phyloP scores from a whole-genome alignment of 2,888 invertebrate genomes.

The Tineola bisselliella region DNA sequence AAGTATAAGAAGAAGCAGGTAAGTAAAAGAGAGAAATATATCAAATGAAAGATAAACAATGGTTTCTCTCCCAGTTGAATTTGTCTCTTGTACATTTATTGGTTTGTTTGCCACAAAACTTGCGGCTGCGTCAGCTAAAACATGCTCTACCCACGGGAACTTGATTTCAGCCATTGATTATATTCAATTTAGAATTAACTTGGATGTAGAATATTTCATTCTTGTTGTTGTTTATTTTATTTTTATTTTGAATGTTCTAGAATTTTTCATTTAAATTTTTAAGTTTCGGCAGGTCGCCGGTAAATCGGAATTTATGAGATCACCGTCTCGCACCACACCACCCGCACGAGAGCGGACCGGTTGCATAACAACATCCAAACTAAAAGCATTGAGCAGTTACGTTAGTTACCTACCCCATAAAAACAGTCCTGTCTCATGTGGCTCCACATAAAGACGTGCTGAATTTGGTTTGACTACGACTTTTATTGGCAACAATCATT shows the following conservation, averaged over 20 bases:
- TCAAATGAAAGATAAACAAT: slow-evolving; percentile 42
- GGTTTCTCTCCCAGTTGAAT: slow-evolving; percentile 33
- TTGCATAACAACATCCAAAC: slow-evolving; percentile 13
- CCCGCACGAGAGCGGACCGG: slow-evolving; percentile 15
- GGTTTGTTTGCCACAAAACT: slow-evolving; percentile 41
- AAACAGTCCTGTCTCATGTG: background rate
- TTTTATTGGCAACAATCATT: background rate
- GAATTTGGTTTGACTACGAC: background rate
- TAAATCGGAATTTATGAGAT: slow-evolving; percentile 59
- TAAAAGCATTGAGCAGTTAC: slow-evolving; percentile 15
- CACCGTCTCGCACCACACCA: slow-evolving; percentile 27
- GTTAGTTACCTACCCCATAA: background rate
- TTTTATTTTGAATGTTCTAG: too few species aligned
- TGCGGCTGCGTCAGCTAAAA: slow-evolving; percentile 31
- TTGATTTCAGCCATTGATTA: slow-evolving; percentile 15
- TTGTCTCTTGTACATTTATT: slow-evolving; percentile 51
- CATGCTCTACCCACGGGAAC: background rate
- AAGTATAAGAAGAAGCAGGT: background rate
- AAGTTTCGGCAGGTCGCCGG: slow-evolving; percentile 58
- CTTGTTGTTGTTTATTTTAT: too few species aligned
- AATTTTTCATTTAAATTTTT: too few species aligned
- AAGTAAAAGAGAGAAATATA: background rate
- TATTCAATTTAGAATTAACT: background rate
- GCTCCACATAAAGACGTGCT: background rate
- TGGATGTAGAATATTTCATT: background rate